phyloP scores from a whole-genome alignment of 2,888 invertebrate genomes.

The Trachelus troglodyta region DNA sequence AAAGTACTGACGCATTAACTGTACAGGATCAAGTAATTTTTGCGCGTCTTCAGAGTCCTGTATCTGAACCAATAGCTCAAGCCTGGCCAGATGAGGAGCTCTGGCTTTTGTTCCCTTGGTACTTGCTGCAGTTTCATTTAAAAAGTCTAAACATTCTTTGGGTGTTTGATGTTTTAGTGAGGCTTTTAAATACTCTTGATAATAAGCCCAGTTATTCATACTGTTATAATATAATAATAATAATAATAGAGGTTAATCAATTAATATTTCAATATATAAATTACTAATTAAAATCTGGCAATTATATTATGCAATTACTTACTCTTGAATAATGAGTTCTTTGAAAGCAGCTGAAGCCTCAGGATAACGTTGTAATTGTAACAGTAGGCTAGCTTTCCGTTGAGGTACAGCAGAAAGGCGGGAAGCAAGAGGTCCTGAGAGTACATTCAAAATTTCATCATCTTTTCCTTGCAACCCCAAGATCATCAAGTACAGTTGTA shows the following conservation, averaged over 20 bases:
- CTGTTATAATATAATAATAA: slow-evolving; percentile 42
- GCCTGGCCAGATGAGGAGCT: slow-evolving; percentile 86
- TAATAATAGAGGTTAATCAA: background rate
- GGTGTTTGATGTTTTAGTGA: slow-evolving; percentile 55
- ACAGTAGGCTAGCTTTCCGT: slow-evolving; percentile 79
- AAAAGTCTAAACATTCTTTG: slow-evolving; percentile 59
- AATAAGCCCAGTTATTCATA: slow-evolving; percentile 66
- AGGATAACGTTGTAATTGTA: slow-evolving; percentile 79
- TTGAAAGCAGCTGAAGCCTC: slow-evolving; percentile 81
- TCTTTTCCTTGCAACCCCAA: slow-evolving; percentile 84
- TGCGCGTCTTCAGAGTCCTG: slow-evolving; percentile 66
- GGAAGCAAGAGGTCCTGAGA: slow-evolving; percentile 77
- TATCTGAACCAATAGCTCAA: slow-evolving; percentile 79
- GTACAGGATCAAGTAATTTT: slow-evolving; percentile 68
- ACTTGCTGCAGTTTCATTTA: slow-evolving; percentile 53
- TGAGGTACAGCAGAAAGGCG: slow-evolving; percentile 67
- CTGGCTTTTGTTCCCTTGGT: slow-evolving; percentile 67
- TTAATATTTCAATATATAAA: background rate
- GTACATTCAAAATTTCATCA: slow-evolving; percentile 82
- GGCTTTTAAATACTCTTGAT: slow-evolving; percentile 67
- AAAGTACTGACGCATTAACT: slow-evolving; percentile 83
- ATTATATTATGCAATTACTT: slow-evolving; percentile 47
- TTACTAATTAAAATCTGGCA: background rate
- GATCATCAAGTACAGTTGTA: slow-evolving; percentile 90
- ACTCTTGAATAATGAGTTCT: slow-evolving; percentile 80